A percentile compares a stretch with the other conserved stretches of the same genome.
Evolutionary conservation across 2,888 invertebrate species (phyloP).

Genomic region (Nineta flava): DNA sequence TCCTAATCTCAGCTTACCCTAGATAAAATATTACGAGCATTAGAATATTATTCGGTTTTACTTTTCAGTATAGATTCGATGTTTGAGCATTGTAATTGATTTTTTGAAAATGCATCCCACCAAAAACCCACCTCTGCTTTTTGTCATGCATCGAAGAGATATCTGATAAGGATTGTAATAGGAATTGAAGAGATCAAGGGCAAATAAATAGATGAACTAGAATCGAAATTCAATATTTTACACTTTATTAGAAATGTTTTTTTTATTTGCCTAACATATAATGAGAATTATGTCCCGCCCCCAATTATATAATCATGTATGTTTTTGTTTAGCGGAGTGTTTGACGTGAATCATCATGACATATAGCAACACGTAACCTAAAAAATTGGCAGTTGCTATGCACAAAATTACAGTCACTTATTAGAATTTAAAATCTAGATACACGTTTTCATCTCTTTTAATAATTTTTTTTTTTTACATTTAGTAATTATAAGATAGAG

Average conservation of each 20-base stretch:
- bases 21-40: too few species aligned
- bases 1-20: too few species aligned
- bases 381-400: conserved; percentile 1
- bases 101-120: too few species aligned
- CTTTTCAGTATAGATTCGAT: too few species aligned
- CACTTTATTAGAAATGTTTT: conserved; percentile 8
- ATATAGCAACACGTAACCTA: neutral
- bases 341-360: neutral
- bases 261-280: conserved; percentile 8
- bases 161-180: too few species aligned
- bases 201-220: too few species aligned
- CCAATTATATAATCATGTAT: conserved; percentile 2
- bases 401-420: conserved; percentile 5
- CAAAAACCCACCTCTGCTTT: too few species aligned
- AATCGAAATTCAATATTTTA: conserved; percentile 1
- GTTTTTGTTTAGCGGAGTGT: conserved; percentile 4
- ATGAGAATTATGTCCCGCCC: conserved; percentile 7
- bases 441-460: conserved; percentile 5
- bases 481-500: neutral
- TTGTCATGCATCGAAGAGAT: too few species aligned
- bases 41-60: too few species aligned
- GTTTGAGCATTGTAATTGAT: too few species aligned
- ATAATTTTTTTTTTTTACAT: conserved; percentile 2
- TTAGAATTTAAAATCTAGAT: conserved; percentile 3
- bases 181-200: too few species aligned